Base-by-base conservation (phyloP, 2,888 invertebrate species). In the Drosophila planitibia region DNA sequence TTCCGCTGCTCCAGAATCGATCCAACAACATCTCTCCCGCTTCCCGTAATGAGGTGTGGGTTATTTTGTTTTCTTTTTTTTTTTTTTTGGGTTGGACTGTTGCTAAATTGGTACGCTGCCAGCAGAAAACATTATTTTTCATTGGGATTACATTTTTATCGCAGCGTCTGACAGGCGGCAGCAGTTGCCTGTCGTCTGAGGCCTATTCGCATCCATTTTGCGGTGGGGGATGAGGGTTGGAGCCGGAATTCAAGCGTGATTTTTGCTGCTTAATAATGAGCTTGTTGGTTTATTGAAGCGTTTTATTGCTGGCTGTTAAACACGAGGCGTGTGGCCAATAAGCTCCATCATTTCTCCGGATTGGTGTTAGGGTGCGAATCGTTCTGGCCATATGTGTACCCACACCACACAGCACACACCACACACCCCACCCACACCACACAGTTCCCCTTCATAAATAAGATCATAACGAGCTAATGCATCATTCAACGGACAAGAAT, bases 71-170 rank as follows among this genome's bases (percentile, higher is more conserved):
- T 6, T 25, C 25, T 25, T 25, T 7, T 7, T 19, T 39, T 41
- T 39, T 44, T 44, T 44, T 44, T 44, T 22, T 47, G 75, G 81
- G 75, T 79, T 80, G 89, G 82, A 82, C 82, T 81, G 61, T 78
- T 72, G 79, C 78, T 77, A 84, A 89, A 91, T 86, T 91, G 85
- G 85, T 88, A 81, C 82, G 76, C 79, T 80, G 85, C 67, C 76
- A 74, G 78, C 74, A 80, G 79, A 79, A 79, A 89, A 89, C 87
- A 90, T 91, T 87, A 85, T 91, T 91, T 85, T 89, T 85, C 81
- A 75, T 79, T 73, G 76, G 90, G 91, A 92, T 92, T 92, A 92
- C 83, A 89, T 87, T 91, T 92, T 90, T 90, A 91, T 91, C 90
- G 90, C 81, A 80, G 88, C 81, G 78, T 79, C 71, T 91, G 92